Conservation (phyloP, 2,888 invertebrate species). For the Rhagium mordax region DNA sequence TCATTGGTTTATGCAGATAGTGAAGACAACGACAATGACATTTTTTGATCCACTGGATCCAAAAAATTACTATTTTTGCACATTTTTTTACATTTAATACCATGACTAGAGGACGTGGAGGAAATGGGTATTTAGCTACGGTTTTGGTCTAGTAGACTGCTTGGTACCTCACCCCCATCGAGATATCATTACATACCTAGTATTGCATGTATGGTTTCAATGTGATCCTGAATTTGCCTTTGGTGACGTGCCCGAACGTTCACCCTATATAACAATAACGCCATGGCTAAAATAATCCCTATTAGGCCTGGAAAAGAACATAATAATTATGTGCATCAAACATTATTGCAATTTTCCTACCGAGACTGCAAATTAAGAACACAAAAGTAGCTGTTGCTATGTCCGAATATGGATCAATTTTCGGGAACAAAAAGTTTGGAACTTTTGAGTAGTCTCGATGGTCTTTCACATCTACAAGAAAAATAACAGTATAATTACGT, state of each 20-base stretch:
- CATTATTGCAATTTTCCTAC: constrained; percentile 53
- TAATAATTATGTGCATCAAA: neutral
- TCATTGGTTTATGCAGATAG: no score
- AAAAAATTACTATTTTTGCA: no score
- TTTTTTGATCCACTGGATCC: no score
- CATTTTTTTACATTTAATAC: no score
- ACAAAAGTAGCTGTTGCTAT: constrained; percentile 78
- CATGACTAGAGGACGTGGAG: no score
- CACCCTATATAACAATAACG: constrained; percentile 77
- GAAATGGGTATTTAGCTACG: no score
- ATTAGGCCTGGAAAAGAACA: constrained; percentile 70
- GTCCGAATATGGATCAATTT: constrained; percentile 78
- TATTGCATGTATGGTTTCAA: constrained; percentile 80
- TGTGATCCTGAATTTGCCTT: constrained; percentile 77
- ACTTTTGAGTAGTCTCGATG: constrained; percentile 78
- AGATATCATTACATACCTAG: constrained; percentile 74
- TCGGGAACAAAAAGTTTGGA: constrained; percentile 82
- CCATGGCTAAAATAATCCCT: constrained; percentile 76
- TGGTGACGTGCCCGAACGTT: constrained; percentile 76
- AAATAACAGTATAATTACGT: no score
- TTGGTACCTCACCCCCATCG: no score
- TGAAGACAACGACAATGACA: no score
- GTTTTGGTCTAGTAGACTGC: no score
- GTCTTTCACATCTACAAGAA: constrained; percentile 73
- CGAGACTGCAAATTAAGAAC: constrained; percentile 77